Evolutionary conservation across 2,797 vertebrate genomes (phyloP), one percentile per base, ranked within the genome.

Genomic region (Chelonia mydas): DNA sequence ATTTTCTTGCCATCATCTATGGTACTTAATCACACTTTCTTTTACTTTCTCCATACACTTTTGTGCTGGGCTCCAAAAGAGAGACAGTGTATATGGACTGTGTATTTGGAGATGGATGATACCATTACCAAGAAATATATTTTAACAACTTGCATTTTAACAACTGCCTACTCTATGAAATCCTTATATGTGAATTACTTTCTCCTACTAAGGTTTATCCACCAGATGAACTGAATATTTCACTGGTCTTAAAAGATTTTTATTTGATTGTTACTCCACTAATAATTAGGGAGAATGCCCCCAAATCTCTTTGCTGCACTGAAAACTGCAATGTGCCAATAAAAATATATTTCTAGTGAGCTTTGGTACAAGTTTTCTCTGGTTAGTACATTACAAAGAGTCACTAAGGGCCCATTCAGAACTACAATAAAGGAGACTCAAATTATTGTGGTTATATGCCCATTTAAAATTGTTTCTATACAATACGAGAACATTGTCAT

Each of bases 21-120:
- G 93, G 94, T 97, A 96, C 93, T 98, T 98, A 97, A 98, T 98
- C 97, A 96, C 2, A 1, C 87, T 97, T 98, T 95, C 87, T 96
- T 97, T 93, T 94, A 84, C 90, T 97, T 98, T 95, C 87, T 92
- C 87, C 37, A 57, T 78, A 3, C 2, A 2, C n/a, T 94, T 96
- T 96, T 96, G 51, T 95, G 51, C 68, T 90, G 95, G 76, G 61
- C 83, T 97, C 86, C 81, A 87, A 92, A 83, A 33, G 50, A 97
- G 90, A 93, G 86, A 96, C 47, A 49, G 7, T 79, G 78, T 65
- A 85, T 92, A 89, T 92, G 77, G 81, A 74, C 82, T 68, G 81
- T 68, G 45, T 92, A 72, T 91, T 93, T 81, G 50, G 90, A 95
- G 91, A 90, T 4, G 68, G 95, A 83, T 92, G 89, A 92, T 57